phyloP scores from a whole-genome alignment of 1,140 invertebrate species.

The Apocrypta bakeri region DNA sequence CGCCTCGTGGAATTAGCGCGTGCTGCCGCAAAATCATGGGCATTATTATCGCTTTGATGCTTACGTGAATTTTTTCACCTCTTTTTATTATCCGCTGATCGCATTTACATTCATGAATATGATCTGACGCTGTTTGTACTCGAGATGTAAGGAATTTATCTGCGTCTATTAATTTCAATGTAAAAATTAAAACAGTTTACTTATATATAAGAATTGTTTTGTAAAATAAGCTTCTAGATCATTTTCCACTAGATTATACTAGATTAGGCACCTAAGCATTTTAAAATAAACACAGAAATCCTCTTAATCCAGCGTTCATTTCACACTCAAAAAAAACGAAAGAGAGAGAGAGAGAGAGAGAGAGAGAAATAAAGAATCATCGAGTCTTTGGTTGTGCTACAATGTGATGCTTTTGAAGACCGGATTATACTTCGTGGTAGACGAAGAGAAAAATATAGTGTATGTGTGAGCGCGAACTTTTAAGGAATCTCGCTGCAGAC shows the following conservation, averaged over 20 bases:
- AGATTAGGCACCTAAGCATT: too few relatives aligned
- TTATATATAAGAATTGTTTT: too few relatives aligned
- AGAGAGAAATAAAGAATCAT: background rate
- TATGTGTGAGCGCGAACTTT: conserved; percentile 34
- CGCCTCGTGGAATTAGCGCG: conserved; percentile 17
- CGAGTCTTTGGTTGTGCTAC: background rate
- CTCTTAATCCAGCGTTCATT: too few relatives aligned
- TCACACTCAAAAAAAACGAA: background rate
- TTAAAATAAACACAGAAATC: too few relatives aligned
- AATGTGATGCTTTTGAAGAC: conserved; percentile 13
- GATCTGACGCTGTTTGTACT: background rate
- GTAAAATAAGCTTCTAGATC: too few relatives aligned
- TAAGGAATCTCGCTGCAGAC: conserved; percentile 34
- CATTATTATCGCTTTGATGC: conserved; percentile 24
- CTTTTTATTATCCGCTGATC: too few relatives aligned
- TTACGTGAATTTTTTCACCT: too few relatives aligned
- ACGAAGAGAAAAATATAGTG: background rate
- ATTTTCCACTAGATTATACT: too few relatives aligned
- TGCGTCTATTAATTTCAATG: background rate
- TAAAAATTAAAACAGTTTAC: too few relatives aligned
- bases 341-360: background rate
- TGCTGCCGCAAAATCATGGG: conserved; percentile 42
- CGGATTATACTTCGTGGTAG: conserved; percentile 23
- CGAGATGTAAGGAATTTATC: background rate
- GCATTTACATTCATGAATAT: conserved; percentile 48